phyloP scores from a whole-genome alignment of 1,140 invertebrate genomes.

The Reticulitermes speratus region DNA sequence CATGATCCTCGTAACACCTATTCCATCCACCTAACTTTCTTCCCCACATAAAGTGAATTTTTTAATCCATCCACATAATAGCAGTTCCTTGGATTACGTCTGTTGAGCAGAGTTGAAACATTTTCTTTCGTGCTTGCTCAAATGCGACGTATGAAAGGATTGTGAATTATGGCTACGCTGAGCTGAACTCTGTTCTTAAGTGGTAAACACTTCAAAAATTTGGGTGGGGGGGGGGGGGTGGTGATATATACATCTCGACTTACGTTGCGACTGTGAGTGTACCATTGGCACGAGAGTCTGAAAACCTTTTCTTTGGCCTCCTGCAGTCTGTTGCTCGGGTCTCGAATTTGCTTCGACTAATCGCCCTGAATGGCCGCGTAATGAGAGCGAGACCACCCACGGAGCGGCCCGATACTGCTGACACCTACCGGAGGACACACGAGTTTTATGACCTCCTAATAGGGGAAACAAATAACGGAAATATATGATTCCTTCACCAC shows the following conservation, averaged over 20 bases:
- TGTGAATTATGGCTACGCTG: too few species aligned
- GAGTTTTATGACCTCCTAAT: background rate
- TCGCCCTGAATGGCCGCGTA: background rate
- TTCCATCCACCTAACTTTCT: too few species aligned
- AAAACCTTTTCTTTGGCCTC: background rate
- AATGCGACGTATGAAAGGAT: too few species aligned
- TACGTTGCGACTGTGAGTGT: background rate
- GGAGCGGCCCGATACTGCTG: background rate
- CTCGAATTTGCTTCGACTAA: constrained; percentile 15
- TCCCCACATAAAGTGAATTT: too few species aligned
- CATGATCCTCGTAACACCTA: too few species aligned
- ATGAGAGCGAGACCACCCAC: constrained; percentile 1
- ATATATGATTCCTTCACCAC: background rate
- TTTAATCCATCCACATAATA: too few species aligned
- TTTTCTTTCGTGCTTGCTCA: too few species aligned
- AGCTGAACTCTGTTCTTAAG: too few species aligned
- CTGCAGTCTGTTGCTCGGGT: background rate
- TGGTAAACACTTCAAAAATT: too few species aligned
- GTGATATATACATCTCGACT: background rate
- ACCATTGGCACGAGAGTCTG: background rate
- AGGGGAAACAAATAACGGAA: background rate
- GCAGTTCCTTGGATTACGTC: too few species aligned
- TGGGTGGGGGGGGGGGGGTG: too few species aligned
- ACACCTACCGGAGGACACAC: background rate
- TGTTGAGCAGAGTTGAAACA: too few species aligned